Conservation (phyloP, 2,113 vertebrate species). For the Scatophagus argus region DNA sequence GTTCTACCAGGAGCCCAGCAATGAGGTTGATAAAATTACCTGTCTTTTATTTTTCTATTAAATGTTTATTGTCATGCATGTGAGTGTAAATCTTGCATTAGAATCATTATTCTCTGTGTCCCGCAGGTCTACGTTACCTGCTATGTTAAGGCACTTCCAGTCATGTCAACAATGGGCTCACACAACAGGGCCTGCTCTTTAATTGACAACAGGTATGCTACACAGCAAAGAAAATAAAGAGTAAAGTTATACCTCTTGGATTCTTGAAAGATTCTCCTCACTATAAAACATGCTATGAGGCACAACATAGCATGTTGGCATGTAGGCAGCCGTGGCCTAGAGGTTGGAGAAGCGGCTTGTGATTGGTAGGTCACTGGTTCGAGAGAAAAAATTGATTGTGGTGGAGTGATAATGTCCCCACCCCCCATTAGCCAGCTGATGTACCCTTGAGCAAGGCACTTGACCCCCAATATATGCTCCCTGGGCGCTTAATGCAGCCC, state of each 20-base stretch:
- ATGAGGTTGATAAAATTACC: constrained; percentile 35
- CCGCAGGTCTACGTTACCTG: constrained; percentile 77
- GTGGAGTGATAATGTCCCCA: too few relatives aligned
- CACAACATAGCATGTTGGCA: too few relatives aligned
- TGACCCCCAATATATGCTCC: too few relatives aligned
- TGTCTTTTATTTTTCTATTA: neutral
- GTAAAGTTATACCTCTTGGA: neutral
- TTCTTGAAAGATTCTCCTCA: neutral
- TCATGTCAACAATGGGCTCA: constrained; percentile 7
- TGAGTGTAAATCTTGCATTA: neutral
- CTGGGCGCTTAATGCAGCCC: too few relatives aligned
- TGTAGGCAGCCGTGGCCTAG: too few relatives aligned
- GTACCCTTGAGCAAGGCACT: too few relatives aligned
- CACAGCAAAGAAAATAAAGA: neutral
- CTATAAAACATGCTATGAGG: neutral
- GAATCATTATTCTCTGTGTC: neutral
- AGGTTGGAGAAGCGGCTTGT: too few relatives aligned
- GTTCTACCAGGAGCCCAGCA: constrained; percentile 64
- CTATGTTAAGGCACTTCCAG: constrained; percentile 66
- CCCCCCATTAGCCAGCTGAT: too few relatives aligned
- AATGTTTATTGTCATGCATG: neutral
- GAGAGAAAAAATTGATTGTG: too few relatives aligned
- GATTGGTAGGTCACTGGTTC: too few relatives aligned
- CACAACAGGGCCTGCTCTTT: constrained; percentile 76
- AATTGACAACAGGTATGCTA: constrained; percentile 61